Evolutionary conservation across 1,140 invertebrate genomes (phyloP), one percentile per base, ranked within the genome.

Genomic region (Frieseomelitta varia): DNA sequence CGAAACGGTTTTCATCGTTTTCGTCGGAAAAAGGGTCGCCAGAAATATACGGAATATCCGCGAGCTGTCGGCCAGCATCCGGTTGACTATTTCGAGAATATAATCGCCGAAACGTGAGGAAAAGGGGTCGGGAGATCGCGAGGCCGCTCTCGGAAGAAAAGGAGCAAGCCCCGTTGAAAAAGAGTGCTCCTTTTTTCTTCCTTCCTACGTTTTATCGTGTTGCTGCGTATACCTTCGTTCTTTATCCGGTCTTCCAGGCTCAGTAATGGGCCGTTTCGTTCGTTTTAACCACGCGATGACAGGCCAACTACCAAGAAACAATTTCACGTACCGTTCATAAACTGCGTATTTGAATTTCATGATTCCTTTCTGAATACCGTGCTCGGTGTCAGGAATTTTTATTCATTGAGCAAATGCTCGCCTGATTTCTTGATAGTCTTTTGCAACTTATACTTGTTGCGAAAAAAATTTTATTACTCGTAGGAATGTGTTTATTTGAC

Each of bases 41-140:
- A 91, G 90, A 94, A 93, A 93, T 94, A 93, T 91, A 92, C 87
- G 87, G 84, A 90, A 92, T 89, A 92, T 92, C 89, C 89, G 89
- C 89, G 90, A 80, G 81, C 77, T 81, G 85, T 78, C 82, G 77
- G 83, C 82, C 87, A 90, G 91, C 92, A 94, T 94, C 93, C 93
- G 93, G 93, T 93, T 93, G 93, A 93, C 93, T 94, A 94, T 94
- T 94, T 93, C 91, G 92, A 94, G 93, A 91, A 88, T 92, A 94
- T 92, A 93, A 94, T 94, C 93, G 87, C 89, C 87, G 90, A 89
- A 88, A 51, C 88, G 89, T 82, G 87, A 78, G 84, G 73, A 79
- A 86, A 79, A 69, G 85, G 74, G 78, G 53, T 63, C 56, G 82
- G 71, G 69, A 69, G 69, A 55, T 87, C 81, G 81, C 73, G 82